phyloP scores from a whole-genome alignment of 2,113 vertebrate genomes.

The Anguilla rostrata region DNA sequence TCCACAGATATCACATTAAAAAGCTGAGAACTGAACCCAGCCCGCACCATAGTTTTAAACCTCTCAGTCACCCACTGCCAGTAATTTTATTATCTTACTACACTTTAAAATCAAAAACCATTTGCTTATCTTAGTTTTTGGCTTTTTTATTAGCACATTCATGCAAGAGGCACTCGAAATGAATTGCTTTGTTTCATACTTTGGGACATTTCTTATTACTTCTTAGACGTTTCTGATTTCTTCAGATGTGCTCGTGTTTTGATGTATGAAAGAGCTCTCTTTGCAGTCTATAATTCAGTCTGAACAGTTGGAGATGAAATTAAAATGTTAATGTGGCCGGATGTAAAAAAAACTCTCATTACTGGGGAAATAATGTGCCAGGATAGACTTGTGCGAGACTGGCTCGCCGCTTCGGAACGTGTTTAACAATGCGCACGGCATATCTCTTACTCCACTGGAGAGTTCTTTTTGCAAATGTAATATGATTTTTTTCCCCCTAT shows the following conservation, averaged over 20 bases:
- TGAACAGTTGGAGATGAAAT: neutral
- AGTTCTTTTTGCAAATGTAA: slow-evolving; percentile 10
- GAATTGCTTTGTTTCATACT: neutral
- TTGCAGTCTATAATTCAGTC: neutral
- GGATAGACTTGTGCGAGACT: neutral
- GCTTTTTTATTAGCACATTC: neutral
- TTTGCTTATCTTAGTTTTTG: neutral
- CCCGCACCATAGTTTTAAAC: neutral
- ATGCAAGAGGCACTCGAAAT: neutral
- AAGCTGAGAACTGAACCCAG: neutral
- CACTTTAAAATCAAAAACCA: neutral
- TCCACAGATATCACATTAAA: neutral
- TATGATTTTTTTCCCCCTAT: neutral
- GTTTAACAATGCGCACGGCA: neutral
- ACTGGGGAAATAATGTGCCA: neutral
- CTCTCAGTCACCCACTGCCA: neutral
- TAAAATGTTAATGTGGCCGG: slow-evolving; percentile 4
- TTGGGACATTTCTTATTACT: neutral
- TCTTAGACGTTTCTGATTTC: neutral
- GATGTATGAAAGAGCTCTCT: neutral
- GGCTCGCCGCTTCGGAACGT: neutral
- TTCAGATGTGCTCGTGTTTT: neutral
- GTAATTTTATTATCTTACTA: neutral
- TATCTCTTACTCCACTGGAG: slow-evolving; percentile 4
- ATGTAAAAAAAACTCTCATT: slow-evolving; percentile 5